Evolutionary conservation across 1,140 invertebrate genomes (phyloP).

Genomic region (Zophobas atratus): DNA sequence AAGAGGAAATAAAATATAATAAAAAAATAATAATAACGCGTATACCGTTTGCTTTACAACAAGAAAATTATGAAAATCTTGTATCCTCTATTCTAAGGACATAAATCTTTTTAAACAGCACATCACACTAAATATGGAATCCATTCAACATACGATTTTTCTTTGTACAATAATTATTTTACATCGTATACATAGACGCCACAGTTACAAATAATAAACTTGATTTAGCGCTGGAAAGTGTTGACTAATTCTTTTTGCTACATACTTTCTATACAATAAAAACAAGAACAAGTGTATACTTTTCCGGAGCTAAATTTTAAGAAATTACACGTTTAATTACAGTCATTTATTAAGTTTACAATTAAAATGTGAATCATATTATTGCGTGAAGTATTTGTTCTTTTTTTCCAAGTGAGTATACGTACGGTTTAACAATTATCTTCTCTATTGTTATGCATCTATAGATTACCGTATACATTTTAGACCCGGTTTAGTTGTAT

Average conservation of each 20-base stretch:
- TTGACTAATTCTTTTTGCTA: conserved; percentile 11
- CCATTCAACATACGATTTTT: conserved; percentile 54
- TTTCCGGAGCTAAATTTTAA: conserved; percentile 20
- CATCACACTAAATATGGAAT: conserved; percentile 51
- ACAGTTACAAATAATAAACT: conserved; percentile 45
- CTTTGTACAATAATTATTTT: conserved; percentile 58
- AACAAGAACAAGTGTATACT: background rate
- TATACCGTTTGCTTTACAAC: conserved; percentile 35
- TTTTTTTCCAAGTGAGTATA: background rate
- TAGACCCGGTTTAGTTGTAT: conserved; percentile 28
- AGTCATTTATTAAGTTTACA: conserved; percentile 14
- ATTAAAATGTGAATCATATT: conserved; percentile 14
- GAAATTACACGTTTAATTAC: conserved; percentile 32
- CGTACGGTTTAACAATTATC: background rate
- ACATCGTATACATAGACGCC: conserved; percentile 58
- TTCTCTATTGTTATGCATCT: too few relatives aligned
- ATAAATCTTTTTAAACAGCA: conserved; percentile 46
- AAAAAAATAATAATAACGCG: conserved; percentile 27
- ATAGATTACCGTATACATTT: conserved; percentile 19
- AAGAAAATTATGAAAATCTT: conserved; percentile 20
- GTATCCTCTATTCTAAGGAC: conserved; percentile 42
- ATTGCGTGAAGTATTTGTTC: conserved; percentile 21
- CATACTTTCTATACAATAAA: conserved; percentile 15
- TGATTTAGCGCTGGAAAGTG: conserved; percentile 21
- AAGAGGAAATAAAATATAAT: conserved; percentile 7